Conservation (phyloP, 2,113 vertebrate genomes). For the Prochilodus magdalenae region DNA sequence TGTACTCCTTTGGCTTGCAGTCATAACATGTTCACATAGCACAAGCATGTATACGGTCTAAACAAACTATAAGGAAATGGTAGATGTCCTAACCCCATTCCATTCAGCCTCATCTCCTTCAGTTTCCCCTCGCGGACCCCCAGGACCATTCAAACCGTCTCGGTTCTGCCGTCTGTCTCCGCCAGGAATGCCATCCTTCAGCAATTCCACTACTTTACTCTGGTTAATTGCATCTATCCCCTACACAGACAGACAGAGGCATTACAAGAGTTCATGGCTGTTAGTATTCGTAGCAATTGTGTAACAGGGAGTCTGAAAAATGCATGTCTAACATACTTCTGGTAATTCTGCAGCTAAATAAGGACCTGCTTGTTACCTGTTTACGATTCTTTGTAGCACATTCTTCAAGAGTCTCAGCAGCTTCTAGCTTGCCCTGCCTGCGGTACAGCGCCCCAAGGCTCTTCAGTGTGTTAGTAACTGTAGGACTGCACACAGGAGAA, state of each 20-base stretch:
- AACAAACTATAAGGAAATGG: neutral
- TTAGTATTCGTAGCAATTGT: no score
- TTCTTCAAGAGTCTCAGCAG: constrained; percentile 87
- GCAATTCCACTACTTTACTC: constrained; percentile 88
- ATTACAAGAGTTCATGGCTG: no score
- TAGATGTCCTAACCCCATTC: constrained; percentile 79
- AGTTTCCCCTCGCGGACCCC: constrained; percentile 62
- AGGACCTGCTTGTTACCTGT: constrained; percentile 76
- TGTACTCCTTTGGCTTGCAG: no score
- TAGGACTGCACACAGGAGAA: constrained; percentile 75
- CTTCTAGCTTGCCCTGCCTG: constrained; percentile 90
- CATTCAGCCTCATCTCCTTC: constrained; percentile 85
- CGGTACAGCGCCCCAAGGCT: constrained; percentile 88
- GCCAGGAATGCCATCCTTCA: constrained; percentile 79
- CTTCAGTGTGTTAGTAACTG: constrained; percentile 88
- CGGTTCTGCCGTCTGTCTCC: constrained; percentile 76
- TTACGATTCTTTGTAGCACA: constrained; percentile 86
- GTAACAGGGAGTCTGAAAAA: no score
- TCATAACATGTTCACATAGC: no score
- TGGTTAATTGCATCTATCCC: constrained; percentile 88
- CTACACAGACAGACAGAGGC: constrained; percentile 57
- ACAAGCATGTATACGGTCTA: neutral
- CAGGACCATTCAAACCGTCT: constrained; percentile 62
- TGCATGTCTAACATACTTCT: neutral
- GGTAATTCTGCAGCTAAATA: neutral